These are phyloP conservation scores for Rhopilema esculentum DNA, from an alignment of 30 jellyfish, hydroid and myxozoan species.

Conservation along the genomic window DNA sequence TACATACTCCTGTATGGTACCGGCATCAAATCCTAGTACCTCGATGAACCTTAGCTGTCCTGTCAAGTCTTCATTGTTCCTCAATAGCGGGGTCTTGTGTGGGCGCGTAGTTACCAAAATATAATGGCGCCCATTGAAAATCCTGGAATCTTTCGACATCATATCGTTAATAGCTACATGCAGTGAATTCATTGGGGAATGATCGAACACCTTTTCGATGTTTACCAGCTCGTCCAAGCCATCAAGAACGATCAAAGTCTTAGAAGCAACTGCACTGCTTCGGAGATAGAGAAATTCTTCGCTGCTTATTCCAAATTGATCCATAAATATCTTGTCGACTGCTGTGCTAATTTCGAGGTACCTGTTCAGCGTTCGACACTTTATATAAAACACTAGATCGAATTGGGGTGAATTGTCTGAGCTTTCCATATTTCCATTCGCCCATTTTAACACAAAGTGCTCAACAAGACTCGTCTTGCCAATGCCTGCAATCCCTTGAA, in stretches of 20 bases:
- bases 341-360: not conserved
- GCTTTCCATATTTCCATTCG: not conserved
- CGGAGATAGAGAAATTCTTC: conserved; percentile 1
- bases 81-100: not conserved
- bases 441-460: not conserved
- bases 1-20: not conserved
- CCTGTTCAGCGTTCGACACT: not conserved
- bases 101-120: conserved; percentile 7
- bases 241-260: not conserved
- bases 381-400: not conserved
- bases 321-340: not conserved
- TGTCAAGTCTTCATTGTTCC: not conserved
- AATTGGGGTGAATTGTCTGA: not conserved
- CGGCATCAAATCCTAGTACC: not conserved
- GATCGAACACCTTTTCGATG: not conserved
- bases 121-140: conserved; percentile 3
- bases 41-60: conserved; percentile 8
- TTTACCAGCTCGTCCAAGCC: conserved; percentile 7
- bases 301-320: not conserved
- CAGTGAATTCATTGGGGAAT: not conserved
- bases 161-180: not conserved
- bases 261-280: not conserved
- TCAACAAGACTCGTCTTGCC: not conserved
- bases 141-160: not conserved
- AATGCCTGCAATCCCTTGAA: conserved; percentile 11